Base-by-base conservation (phyloP, 2,113 vertebrate species). In the Alligator mississippiensis region DNA sequence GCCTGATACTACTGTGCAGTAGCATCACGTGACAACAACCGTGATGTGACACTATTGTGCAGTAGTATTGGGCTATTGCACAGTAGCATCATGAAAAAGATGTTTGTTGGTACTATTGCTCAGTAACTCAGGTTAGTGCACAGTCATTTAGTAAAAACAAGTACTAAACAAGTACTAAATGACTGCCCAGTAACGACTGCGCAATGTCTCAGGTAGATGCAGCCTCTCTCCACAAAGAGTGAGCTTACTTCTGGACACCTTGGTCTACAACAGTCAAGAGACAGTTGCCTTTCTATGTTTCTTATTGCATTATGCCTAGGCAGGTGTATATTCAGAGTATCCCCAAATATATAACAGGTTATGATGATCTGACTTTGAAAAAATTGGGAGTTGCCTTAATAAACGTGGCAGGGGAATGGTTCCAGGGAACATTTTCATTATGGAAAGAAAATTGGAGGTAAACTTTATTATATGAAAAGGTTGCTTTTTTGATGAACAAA, bases 321-420 rank as follows among this genome's bases (percentile, higher is more conserved):
- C 34, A 74, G 21, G 34, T 47, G 70, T 21, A 30, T 55, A 27
- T 25, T 27, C 85, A 21, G 91, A 85, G 1, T 2, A 68, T 68
- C 91, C 64, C 34, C 1, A 81, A 64, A 84, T 72, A 34, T 60
- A 81, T 76, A 90, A 61, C 25, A 86, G n/a, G 21, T 47, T 27
- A 74, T 9, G 34, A 47, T 38, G 4, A 4, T 15, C 82, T 80
- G 24, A 3, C 13, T 17, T 15, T 24, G 82, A 74, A 74, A 47
- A 47, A 77, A 85, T 74, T 4, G 64, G 77, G 27, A 82, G 11
- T 3, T 5, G 11, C 79, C 76, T 85, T 85, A 85, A 22, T 80
- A 85, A 83, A 0, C 3, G 11, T 47, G 2, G 4, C 4, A 77
- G 6, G 5, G 9, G 11, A 6, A 17, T 28, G 4, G 2, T 47